Percentiles rank a stretch among this genome's conserved stretches.
Evolutionary conservation across 1,140 invertebrate species (phyloP).

Genomic region (Drosophila yakuba): DNA sequence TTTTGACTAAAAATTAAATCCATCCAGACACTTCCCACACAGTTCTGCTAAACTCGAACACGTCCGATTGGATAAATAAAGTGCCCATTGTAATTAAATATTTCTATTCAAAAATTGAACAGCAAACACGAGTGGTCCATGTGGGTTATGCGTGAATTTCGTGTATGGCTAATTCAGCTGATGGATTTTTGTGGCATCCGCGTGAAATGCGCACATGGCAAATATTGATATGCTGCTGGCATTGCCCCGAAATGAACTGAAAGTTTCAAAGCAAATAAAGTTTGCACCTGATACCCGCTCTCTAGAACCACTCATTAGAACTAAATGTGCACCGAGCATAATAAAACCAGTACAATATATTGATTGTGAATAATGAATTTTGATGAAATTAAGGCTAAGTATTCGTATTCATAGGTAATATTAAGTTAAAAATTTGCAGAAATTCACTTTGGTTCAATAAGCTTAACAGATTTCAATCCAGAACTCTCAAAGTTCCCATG

Average conservation of each 20-base stretch:
- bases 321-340: conserved; percentile 5
- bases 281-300: conserved; percentile 4
- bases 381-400: not conserved
- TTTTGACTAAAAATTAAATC: conserved; percentile 36
- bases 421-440: not conserved
- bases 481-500: not conserved
- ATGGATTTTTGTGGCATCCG: conserved; percentile 36
- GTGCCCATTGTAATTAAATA: conserved; percentile 75
- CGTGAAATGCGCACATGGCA: conserved; percentile 40
- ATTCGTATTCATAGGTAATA: not conserved
- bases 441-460: not conserved
- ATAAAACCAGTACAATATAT: not conserved
- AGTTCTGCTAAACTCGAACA: conserved; percentile 3
- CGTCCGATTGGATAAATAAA: conserved; percentile 59
- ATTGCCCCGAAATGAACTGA: conserved; percentile 41
- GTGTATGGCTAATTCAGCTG: conserved; percentile 18
- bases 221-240: conserved; percentile 48
- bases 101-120: conserved; percentile 64
- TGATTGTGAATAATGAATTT: not conserved
- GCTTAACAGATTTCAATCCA: not conserved
- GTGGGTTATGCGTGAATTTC: conserved; percentile 9
- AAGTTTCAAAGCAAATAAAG: conserved; percentile 32
- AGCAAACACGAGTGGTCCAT: conserved; percentile 24
- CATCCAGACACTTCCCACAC: not conserved
- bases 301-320: conserved; percentile 17